Evolutionary conservation across 2,888 invertebrate species (phyloP), one percentile per base, ranked within the genome.

Genomic region (Buathra laborator): DNA sequence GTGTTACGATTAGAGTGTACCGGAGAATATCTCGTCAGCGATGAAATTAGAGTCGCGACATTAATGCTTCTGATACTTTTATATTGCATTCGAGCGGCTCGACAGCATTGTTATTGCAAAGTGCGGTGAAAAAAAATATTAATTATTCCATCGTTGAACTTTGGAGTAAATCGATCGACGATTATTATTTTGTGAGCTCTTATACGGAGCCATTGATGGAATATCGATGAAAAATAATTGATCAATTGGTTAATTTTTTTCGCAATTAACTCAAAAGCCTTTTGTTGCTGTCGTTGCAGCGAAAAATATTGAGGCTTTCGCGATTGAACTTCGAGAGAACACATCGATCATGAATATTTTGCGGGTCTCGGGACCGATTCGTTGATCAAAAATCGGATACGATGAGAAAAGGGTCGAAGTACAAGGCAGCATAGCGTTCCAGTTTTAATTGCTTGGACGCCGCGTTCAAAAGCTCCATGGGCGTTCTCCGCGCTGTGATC

Each of bases 1-100:
- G 87, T 88, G 88, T 88, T 84, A 88, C 87, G 88, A 88, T 88
- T 88, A 88, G 87, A 83, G 86, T 83, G 66, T 86, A 78, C 68
- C 81, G 80, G 85, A 85, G 85, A 85, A 83, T 80, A 48, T 77
- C 72, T 75, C 70, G 74, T 77, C 77, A 62, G 43, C 37, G 53
- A 32, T n/a, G 82, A 37, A 80, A 85, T 85, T 85, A 85, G 85
- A 85, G 76, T 44, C 66, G 59, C 75, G 51, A 71, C 75, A 81
- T 81, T 75, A 81, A 81, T 81, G 78, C 48, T 59, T 67, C 66
- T 59, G 71, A 66, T 46, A 59, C 75, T 83, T 83, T 83, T 80
- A 62, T 62, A 62, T 62, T 24, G 32, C 62, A 62, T 62, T 62
- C 62, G 62, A 14, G 7, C 66, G 12, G 46, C 46, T 74, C 48